phyloP scores from a whole-genome alignment of 2,888 invertebrate genomes.

The Mactromeris polynyma region DNA sequence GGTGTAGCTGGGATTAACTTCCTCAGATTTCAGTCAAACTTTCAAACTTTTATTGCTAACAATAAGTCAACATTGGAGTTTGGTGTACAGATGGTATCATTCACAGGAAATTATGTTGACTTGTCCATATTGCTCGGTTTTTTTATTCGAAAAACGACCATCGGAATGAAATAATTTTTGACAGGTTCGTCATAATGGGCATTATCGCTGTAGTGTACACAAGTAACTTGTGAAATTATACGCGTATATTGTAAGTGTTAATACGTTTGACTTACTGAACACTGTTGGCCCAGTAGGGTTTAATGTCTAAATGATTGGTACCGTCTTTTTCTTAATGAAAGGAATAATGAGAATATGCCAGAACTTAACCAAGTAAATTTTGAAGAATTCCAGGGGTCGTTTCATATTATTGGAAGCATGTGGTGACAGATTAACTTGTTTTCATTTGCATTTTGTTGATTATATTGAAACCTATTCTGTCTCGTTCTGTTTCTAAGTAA shows the following conservation, averaged over 20 bases:
- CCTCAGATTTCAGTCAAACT: neutral
- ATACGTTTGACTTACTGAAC: neutral
- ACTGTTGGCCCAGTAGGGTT: neutral
- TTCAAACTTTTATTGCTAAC: neutral
- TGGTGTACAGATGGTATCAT: neutral
- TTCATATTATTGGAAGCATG: neutral
- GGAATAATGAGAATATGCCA: neutral
- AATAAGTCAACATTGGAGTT: neutral
- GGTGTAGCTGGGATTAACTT: neutral
- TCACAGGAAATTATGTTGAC: neutral
- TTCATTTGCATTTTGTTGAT: neutral
- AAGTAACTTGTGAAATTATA: neutral
- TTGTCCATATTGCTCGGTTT: neutral
- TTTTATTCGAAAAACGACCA: neutral
- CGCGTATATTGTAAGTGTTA: neutral
- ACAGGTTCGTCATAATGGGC: constrained; percentile 3
- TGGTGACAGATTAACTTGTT: neutral
- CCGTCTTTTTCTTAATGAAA: constrained; percentile 4
- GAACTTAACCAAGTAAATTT: neutral
- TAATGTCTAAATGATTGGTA: neutral
- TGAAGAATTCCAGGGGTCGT: neutral
- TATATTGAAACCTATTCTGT: neutral
- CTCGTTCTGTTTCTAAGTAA: neutral
- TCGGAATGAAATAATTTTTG: neutral
- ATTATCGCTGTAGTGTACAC: neutral